A percentile compares a stretch with the other conserved stretches of the same genome.
Conservation (phyloP, 2,888 invertebrate species). For the Chirona hameri region DNA sequence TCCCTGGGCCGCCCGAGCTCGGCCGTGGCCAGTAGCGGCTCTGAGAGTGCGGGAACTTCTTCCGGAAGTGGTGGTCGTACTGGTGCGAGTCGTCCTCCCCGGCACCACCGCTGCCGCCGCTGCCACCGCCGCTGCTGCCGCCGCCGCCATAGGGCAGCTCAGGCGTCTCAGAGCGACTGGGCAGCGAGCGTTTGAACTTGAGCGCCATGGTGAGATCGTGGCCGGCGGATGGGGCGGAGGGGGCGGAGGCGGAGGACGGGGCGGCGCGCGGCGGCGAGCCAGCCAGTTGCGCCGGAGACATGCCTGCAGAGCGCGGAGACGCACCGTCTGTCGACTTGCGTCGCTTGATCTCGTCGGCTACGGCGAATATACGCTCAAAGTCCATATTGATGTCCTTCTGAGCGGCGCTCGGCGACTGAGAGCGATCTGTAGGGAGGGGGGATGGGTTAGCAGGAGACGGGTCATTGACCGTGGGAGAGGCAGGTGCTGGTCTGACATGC, state of each 20-base stretch:
- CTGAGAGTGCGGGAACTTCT: slow-evolving; percentile 28
- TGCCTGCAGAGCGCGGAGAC: slow-evolving; percentile 34
- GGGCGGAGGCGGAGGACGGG: neutral
- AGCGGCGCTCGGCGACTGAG: slow-evolving; percentile 24
- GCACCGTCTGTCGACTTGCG: slow-evolving; percentile 39
- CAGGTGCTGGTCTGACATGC: no score
- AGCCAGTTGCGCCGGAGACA: slow-evolving; percentile 6
- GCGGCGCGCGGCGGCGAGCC: slow-evolving; percentile 27
- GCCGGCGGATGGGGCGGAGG: slow-evolving; percentile 9
- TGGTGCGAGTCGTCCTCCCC: slow-evolving; percentile 39
- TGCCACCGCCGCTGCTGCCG: no score
- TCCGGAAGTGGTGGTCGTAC: slow-evolving; percentile 28
- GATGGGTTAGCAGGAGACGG: no score
- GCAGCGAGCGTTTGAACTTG: slow-evolving; percentile 35
- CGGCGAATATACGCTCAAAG: slow-evolving; percentile 26
- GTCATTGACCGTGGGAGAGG: no score
- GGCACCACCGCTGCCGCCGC: no score
- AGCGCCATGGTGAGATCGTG: slow-evolving; percentile 35
- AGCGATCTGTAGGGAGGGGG: neutral
- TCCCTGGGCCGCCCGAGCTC: slow-evolving; percentile 41
- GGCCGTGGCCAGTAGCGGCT: slow-evolving; percentile 38
- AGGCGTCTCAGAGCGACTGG: slow-evolving; percentile 38
- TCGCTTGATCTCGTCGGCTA: slow-evolving; percentile 34
- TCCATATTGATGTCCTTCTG: slow-evolving; percentile 30
- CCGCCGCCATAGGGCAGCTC: slow-evolving; percentile 33